Evolutionary conservation across 2,888 invertebrate genomes (phyloP).

Genomic region (Melanargia galathea): DNA sequence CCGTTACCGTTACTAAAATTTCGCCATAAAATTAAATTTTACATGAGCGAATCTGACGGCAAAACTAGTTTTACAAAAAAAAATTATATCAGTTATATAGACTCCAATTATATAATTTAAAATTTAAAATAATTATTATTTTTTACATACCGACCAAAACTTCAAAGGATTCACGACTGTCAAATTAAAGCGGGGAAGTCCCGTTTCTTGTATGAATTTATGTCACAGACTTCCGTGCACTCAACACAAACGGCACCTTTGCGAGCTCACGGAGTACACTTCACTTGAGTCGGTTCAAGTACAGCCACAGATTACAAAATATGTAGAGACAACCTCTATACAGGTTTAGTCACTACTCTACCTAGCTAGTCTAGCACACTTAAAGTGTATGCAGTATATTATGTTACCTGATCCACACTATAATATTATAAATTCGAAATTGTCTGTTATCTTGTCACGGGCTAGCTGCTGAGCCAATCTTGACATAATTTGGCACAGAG

Average conservation of each 20-base stretch:
- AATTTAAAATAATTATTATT: not conserved
- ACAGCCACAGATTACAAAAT: slow-evolving; percentile 8
- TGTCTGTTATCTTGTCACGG: no score
- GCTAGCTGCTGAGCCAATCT: no score
- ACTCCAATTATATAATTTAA: not conserved
- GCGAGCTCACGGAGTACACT: slow-evolving; percentile 7
- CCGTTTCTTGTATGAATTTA: not conserved
- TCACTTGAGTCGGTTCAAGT: slow-evolving; percentile 15
- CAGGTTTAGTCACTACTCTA: not conserved
- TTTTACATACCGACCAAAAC: not conserved
- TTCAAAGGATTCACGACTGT: not conserved
- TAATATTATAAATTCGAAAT: no score
- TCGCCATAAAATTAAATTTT: no score
- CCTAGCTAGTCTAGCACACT: not conserved
- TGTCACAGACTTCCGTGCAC: slow-evolving; percentile 9
- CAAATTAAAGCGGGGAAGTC: not conserved
- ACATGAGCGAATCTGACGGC: no score
- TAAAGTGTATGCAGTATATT: not conserved
- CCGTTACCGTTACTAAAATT: no score
- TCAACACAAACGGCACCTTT: slow-evolving; percentile 10
- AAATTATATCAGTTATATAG: not conserved
- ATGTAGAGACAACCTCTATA: not conserved
- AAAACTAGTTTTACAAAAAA: no score
- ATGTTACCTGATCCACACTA: no score
- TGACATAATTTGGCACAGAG: no score